Percentiles rank a stretch among this genome's conserved stretches.
phyloP scores from a whole-genome alignment of 1,140 invertebrate genomes.

The Ostrea edulis region DNA sequence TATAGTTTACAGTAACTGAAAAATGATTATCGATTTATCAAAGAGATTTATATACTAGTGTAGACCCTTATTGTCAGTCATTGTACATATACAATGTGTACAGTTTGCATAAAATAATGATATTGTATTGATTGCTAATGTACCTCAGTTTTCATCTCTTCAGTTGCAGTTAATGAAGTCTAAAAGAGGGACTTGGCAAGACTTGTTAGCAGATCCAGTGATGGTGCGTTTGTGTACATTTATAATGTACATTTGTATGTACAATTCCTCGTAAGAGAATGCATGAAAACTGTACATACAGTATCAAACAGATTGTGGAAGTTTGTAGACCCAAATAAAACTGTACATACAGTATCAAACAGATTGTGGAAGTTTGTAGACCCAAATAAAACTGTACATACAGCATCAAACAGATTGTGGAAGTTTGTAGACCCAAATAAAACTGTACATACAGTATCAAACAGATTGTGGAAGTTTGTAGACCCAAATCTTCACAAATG shows the following conservation, averaged over 20 bases:
- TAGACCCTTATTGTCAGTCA: too few species aligned
- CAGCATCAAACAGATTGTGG: neutral
- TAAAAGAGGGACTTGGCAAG: slow-evolving; percentile 65
- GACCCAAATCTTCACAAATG: too few species aligned
- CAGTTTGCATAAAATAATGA: too few species aligned
- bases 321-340: too few species aligned
- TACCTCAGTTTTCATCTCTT: slow-evolving; percentile 40
- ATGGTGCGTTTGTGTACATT: slow-evolving; percentile 62
- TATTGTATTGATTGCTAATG: too few species aligned
- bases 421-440: too few species aligned
- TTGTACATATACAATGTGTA: too few species aligned
- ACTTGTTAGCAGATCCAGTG: slow-evolving; percentile 65
- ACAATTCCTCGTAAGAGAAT: neutral
- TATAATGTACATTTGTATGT: too few species aligned
- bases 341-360: neutral
- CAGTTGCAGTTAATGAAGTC: slow-evolving; percentile 70
- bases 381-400: neutral
- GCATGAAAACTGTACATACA: neutral
- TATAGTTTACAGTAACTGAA: neutral
- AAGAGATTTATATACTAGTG: too few species aligned
- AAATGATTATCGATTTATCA: neutral
- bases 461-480: neutral
- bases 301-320: neutral
- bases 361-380: neutral
- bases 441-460: neutral